Conservation (phyloP, 92 coral and sea anemone genomes). For the Scolanthus callimorphus region DNA sequence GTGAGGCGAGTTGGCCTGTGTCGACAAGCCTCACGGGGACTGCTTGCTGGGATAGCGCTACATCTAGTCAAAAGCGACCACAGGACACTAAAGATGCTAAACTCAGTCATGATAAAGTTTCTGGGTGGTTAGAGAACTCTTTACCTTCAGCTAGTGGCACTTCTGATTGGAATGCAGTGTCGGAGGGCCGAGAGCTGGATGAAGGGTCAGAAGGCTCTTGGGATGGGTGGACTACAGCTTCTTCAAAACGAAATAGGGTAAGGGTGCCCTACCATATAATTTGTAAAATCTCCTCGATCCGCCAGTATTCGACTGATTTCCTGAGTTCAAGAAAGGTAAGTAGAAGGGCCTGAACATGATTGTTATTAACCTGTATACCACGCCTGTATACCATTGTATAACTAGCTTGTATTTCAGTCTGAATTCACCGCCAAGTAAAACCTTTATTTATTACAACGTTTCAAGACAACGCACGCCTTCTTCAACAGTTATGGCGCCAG, state of each 20-base stretch:
- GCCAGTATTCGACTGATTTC: too few relatives aligned
- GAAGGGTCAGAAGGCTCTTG: slow-evolving; percentile 72
- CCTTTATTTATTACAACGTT: too few relatives aligned
- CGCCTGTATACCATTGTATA: too few relatives aligned
- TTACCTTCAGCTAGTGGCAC: slow-evolving; percentile 36
- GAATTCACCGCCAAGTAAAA: too few relatives aligned
- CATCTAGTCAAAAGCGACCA: slow-evolving; percentile 30
- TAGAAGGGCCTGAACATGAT: too few relatives aligned
- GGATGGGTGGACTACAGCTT: slow-evolving; percentile 95
- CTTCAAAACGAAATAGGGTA: slow-evolving; percentile 90
- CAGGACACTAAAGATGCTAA: slow-evolving; percentile 43
- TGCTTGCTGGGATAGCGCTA: slow-evolving; percentile 85
- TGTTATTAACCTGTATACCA: too few relatives aligned
- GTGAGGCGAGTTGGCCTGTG: slow-evolving; percentile 49
- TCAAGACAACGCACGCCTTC: too few relatives aligned
- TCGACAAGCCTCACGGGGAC: slow-evolving; percentile 67
- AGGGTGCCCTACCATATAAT: background rate
- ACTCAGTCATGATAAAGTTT: slow-evolving; percentile 55
- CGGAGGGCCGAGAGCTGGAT: slow-evolving; percentile 44
- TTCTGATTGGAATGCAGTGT: slow-evolving; percentile 47
- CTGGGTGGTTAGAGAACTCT: slow-evolving; percentile 76
- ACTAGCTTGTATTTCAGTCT: too few relatives aligned
- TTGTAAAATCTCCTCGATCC: background rate
- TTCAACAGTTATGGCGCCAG: too few relatives aligned
- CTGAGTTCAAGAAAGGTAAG: too few relatives aligned